Percentiles rank a stretch among this genome's conserved stretches.
Conservation (phyloP, 2,797 vertebrate genomes). For the Esox masquinongy region DNA sequence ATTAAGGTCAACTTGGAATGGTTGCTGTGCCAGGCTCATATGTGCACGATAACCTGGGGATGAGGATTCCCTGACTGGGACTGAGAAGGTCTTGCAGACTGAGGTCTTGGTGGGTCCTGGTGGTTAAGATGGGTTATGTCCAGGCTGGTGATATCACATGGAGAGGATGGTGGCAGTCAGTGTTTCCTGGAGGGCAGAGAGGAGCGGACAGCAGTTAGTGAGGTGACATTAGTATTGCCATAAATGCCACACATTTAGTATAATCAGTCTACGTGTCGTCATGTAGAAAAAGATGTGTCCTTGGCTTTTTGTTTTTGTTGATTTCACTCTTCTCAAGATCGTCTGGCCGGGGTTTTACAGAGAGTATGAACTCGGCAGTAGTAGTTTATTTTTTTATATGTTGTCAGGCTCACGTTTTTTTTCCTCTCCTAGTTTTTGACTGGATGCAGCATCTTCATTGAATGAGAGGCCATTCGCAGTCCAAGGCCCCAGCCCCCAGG, state of each 20-base stretch:
- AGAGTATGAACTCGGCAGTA: conserved; percentile 61
- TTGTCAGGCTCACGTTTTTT: conserved; percentile 59
- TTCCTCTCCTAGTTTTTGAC: conserved; percentile 28
- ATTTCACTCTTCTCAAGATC: conserved; percentile 39
- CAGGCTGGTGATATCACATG: conserved; percentile 41
- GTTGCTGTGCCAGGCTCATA: too few relatives aligned
- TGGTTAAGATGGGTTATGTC: neutral
- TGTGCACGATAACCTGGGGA: too few relatives aligned
- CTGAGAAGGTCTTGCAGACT: neutral
- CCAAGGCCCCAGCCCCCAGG: conserved; percentile 27
- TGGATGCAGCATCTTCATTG: conserved; percentile 28
- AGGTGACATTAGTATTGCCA: conserved; percentile 27
- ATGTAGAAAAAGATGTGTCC: conserved; percentile 30
- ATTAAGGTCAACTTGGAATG: too few relatives aligned
- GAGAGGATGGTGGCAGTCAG: conserved; percentile 35
- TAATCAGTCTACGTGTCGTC: conserved; percentile 56
- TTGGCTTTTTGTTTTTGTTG: conserved; percentile 34
- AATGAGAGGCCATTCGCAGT: conserved; percentile 26
- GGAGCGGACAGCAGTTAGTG: conserved; percentile 22
- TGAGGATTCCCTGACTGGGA: neutral
- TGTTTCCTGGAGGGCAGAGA: conserved; percentile 26
- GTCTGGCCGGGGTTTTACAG: conserved; percentile 16
- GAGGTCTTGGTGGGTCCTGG: neutral
- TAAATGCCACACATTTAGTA: conserved; percentile 47
- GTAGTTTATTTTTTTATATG: conserved; percentile 62